Conservation (phyloP, 2,113 vertebrate species). For the Hippoglossus stenolepis region DNA sequence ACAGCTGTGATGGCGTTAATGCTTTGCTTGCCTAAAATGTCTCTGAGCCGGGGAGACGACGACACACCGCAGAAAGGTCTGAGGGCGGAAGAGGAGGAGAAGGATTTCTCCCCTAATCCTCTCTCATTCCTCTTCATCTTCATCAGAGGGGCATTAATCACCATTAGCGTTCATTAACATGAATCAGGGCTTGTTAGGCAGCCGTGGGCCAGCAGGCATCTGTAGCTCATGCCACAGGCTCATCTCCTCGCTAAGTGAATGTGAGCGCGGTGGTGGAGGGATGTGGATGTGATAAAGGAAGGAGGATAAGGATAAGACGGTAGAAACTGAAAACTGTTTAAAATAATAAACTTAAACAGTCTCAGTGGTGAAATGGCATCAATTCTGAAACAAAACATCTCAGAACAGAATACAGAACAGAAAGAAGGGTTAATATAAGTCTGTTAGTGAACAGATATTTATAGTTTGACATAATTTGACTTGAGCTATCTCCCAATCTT, state of each 20-base stretch:
- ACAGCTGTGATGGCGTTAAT: constrained; percentile 23
- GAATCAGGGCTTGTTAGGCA: constrained; percentile 64
- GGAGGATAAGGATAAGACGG: background rate
- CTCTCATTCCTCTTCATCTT: constrained; percentile 35
- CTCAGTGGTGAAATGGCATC: background rate
- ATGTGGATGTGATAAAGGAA: background rate
- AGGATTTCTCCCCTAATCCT: constrained; percentile 24
- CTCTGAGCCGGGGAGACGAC: background rate
- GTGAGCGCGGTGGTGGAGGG: background rate
- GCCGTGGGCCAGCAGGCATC: constrained; percentile 54
- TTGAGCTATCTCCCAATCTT: too few relatives aligned
- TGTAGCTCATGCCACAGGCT: constrained; percentile 31
- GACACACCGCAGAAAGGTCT: background rate
- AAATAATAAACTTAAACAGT: background rate
- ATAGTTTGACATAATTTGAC: too few relatives aligned
- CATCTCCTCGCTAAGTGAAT: constrained; percentile 28
- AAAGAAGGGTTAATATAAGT: too few relatives aligned
- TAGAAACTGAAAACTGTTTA: too few relatives aligned
- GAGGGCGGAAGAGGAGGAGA: constrained; percentile 18
- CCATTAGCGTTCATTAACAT: constrained; percentile 74
- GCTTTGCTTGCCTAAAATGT: constrained; percentile 27
- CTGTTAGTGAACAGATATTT: too few relatives aligned
- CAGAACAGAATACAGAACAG: background rate
- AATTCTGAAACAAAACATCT: background rate
- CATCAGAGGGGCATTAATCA: constrained; percentile 60